Evolutionary conservation across 2,113 vertebrate species (phyloP), one percentile per base, ranked within the genome.

Genomic region (Piaya cayana): DNA sequence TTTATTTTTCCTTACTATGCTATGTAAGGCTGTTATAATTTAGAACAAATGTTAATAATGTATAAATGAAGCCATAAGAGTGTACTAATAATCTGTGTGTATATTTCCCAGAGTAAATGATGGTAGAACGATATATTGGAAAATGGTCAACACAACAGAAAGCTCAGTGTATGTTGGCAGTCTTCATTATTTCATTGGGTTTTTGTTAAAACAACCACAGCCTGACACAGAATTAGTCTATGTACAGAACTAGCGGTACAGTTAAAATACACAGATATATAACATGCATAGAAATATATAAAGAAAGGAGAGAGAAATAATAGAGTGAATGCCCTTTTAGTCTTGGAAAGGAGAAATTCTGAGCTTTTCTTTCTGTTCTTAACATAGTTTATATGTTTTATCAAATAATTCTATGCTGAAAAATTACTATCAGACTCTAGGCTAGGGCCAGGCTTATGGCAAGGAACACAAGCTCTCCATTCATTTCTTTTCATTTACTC

Each of bases 131-230:
- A 15, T 74, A 75, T 58, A 63, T 32, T 21, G 22, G 23, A 84
- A 96, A 95, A 94, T 65, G 56, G 76, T 65, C 75, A 82, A 43
- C 47, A 67, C n/a, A 79, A 90, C 81, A 87, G 78, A 88, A 97
- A 84, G 74, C 67, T 62, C 78, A 86, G 42, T 52, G 86, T 87
- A 52, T 55, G n/a, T 81, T 91, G 62, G 26, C 15, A 89, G 55
- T 91, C 78, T 91, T 95, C 74, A 75, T 94, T 95, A 80, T 70
- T 64, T 83, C 12, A 29, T 69, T 36, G 5, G 5, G 58, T 85
- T n/a, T 79, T 81, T 27, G 52, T 90, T 81, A 60, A 72, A 91
- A 70, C 20, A 69, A 17, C 27, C 58, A 58, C 27, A 85, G 63
- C 32, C 34, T 56, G 26, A 52, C n/a, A 77, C 5, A 68, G 23